Percentiles rank a stretch among this genome's conserved stretches.
These are phyloP conservation scores for Drosophila orena DNA, from an alignment of 1,140 invertebrate genomes.

Conservation along the genomic window DNA sequence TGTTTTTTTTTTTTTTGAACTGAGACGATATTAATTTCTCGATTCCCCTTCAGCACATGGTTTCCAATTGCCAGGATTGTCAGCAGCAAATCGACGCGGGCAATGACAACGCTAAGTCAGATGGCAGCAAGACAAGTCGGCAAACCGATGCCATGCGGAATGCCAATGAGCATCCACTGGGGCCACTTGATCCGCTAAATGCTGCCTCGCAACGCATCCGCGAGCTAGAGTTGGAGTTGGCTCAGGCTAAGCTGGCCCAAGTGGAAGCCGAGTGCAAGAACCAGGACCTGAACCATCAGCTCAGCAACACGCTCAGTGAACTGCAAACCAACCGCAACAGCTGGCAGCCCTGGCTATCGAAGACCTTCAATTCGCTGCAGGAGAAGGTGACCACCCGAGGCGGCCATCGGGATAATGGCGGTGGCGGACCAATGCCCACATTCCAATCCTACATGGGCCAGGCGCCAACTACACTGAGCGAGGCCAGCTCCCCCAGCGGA, in stretches of 20 bases:
- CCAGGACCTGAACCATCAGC: constrained; percentile 97
- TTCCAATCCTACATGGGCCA: constrained; percentile 83
- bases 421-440: constrained; percentile 59
- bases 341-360: constrained; percentile 95
- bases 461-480: constrained; percentile 66
- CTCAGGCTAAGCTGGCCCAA: constrained; percentile 97
- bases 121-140: constrained; percentile 62
- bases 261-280: constrained; percentile 99
- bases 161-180: constrained; percentile 67
- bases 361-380: constrained; percentile 87
- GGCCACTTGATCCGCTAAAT: constrained; percentile 81
- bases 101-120: constrained; percentile 64
- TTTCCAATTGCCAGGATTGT: constrained; percentile 87
- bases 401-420: constrained; percentile 58
- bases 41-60: constrained; percentile 84
- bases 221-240: constrained; percentile 97
- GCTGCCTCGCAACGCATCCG: constrained; percentile 89
- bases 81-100: constrained; percentile 72
- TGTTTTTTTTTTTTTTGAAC: neutral
- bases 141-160: constrained; percentile 44
- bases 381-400: constrained; percentile 80
- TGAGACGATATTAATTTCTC: neutral
- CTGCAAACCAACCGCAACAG: constrained; percentile 89
- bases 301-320: constrained; percentile 93
- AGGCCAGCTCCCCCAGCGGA: constrained; percentile 78